Conservation (phyloP, 1,140 invertebrate genomes). For the Stratiolaelaps scimitus region DNA sequence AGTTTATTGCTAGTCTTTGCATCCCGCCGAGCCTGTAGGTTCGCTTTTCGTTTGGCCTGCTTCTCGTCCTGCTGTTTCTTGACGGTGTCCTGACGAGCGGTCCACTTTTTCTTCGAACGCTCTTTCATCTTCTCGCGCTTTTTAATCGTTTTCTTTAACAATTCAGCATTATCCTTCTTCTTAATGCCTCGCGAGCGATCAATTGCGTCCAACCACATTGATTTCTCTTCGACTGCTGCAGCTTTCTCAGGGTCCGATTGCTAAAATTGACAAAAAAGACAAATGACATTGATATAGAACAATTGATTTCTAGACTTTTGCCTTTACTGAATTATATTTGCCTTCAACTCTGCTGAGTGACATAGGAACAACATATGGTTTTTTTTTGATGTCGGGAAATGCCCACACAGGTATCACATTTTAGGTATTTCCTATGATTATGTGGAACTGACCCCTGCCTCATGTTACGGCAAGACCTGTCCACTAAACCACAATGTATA, state of each 20-base stretch:
- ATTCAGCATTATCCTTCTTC: constrained; percentile 20
- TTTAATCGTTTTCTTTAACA: constrained; percentile 13
- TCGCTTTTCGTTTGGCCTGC: constrained; percentile 18
- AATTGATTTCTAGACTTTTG: no score
- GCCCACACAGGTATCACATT: no score
- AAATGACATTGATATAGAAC: no score
- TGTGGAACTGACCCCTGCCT: no score
- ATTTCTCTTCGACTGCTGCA: constrained; percentile 17
- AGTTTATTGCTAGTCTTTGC: constrained; percentile 7
- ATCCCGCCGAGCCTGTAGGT: constrained; percentile 11
- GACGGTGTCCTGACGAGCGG: constrained; percentile 2
- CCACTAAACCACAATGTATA: no score
- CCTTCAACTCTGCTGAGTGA: no score
- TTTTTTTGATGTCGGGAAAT: no score
- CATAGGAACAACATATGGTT: no score
- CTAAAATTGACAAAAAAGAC: neutral
- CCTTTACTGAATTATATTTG: no score
- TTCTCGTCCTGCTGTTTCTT: constrained; percentile 22
- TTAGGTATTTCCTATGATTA: no score
- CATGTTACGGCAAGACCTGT: no score
- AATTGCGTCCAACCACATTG: constrained; percentile 10
- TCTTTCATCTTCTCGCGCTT: constrained; percentile 16
- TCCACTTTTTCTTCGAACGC: constrained; percentile 19
- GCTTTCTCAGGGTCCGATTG: constrained; percentile 8
- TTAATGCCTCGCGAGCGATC: constrained; percentile 4